A percentile compares a stretch with the other conserved stretches of the same genome.
Conservation (phyloP, 2,113 vertebrate species). For the Hippocampus guttulatus region DNA sequence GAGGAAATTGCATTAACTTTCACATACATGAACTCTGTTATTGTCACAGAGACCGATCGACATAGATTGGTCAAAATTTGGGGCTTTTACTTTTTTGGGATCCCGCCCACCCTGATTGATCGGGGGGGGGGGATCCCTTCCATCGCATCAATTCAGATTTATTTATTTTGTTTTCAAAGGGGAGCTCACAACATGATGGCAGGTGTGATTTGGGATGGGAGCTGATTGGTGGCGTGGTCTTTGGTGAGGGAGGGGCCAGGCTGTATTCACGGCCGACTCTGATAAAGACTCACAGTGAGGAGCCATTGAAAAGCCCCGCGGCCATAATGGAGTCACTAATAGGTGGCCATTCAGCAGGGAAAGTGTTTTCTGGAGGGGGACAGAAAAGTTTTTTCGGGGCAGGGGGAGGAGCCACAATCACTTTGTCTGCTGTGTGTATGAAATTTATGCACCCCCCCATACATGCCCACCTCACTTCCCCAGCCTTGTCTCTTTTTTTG, state of each 20-base stretch:
- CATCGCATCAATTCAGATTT: too few relatives aligned
- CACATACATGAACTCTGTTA: too few relatives aligned
- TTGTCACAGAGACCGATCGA: too few relatives aligned
- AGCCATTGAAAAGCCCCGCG: conserved; percentile 72
- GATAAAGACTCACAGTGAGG: conserved; percentile 77
- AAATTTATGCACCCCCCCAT: conserved; percentile 71
- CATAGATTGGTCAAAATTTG: too few relatives aligned
- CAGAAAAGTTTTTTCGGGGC: conserved; percentile 59
- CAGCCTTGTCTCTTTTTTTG: conserved; percentile 43
- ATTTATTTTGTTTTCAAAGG: conserved; percentile 24
- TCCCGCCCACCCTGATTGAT: too few relatives aligned
- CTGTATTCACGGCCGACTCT: conserved; percentile 66
- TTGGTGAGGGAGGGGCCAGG: conserved; percentile 40
- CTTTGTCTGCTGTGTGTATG: conserved; percentile 71
- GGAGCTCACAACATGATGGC: conserved; percentile 74
- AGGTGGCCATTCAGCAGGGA: conserved; percentile 76
- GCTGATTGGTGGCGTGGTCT: conserved; percentile 24
- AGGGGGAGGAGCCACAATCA: conserved; percentile 69
- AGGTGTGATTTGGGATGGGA: neutral
- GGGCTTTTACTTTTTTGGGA: too few relatives aligned
- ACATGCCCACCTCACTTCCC: conserved; percentile 34
- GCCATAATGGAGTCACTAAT: conserved; percentile 81
- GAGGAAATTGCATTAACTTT: too few relatives aligned
- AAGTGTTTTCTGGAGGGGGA: conserved; percentile 75
- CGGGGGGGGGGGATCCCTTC: too few relatives aligned